Base-by-base conservation (phyloP, 2,888 invertebrate species). In the Nomada flava region DNA sequence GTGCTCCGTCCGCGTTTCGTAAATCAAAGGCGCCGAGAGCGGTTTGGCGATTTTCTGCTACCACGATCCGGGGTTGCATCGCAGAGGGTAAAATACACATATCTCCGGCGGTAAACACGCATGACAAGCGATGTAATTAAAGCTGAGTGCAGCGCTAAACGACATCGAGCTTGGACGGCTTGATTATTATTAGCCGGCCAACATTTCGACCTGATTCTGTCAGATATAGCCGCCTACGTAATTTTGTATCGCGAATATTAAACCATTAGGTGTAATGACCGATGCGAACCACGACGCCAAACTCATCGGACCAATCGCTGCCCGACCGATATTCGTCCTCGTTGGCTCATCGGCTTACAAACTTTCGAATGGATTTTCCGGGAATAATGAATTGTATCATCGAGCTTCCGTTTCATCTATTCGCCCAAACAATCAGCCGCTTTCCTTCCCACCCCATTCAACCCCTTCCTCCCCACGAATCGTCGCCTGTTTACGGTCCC, bases 51-150 rank as follows among this genome's bases (percentile, higher is more conserved):
- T 70, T 77, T 83, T 82, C 73, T 55, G 57, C 55, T 23, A 29
- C 52, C 55, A 5, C 50, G 74, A 65, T 55, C 20, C 57, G 4
- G n/a, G 44, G 57, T 52, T 44, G 71, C 67, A 72, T 71, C 62
- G 64, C 64, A 60, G 68, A 23, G 55, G 55, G 23, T 42, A 62
- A 75, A 78, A 76, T 36, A 78, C 82, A 82, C 83, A 71, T 74
- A 68, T 78, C 78, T 72, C 50, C 75, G 77, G 73, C 65, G 64
- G 82, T 72, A 82, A 78, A 83, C 82, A 82, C 78, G 78, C 74
- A 82, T 82, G 87, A 87, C 87, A 87, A 88, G 79, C 78, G 86
- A 86, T 83, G 88, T 88, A 88, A 88, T 88, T 88, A 88, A 88
- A 86, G 86, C 86, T 83, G 88, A 87, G 87, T 87, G 88, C 81